Evolutionary conservation across 2,113 vertebrate genomes (phyloP), one percentile per base, ranked within the genome.

Genomic region (Piaya cayana): DNA sequence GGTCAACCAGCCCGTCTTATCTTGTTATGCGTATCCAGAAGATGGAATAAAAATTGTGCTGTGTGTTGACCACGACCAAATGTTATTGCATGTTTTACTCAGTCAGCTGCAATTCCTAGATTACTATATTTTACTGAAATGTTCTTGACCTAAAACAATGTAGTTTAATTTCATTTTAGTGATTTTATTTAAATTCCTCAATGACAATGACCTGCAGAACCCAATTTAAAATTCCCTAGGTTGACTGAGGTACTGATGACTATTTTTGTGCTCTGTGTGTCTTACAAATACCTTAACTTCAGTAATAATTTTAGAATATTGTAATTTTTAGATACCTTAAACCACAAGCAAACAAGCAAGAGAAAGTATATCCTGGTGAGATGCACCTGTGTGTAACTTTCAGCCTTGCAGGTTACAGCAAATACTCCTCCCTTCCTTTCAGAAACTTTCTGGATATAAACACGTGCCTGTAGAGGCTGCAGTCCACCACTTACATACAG

Each of bases 401-500:
- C 52, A 67, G 47, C 16, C 11, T 82, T 82, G 17, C 34, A 43
- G 5, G 8, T 65, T 53, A 76, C 32, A n/a, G 26, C 29, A 39
- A 47, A 25, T 5, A 17, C 14, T 75, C 26, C 23, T 60, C 16
- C 20, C 26, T 52, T 58, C 34, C 27, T 58, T 60, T 45, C 27
- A 25, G 21, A 53, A 81, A 16, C 18, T 29, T 64, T 64, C 36
- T 76, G 42, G 15, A 29, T 59, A 20, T 25, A 52, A 43, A 10
- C 8, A 8, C 37, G 22, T 12, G 50, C 22, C 23, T 1, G 2
- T 20, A 27, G 18, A 65, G 32, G 19, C 39, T 62, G 14, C 50
- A 37, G 20, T 10, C 11, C 39, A 37, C 19, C 34, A 50, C 19
- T 49, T 82, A 22, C 0, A 1, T 56, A 12, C 20, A 1, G 0